Percentiles rank a stretch among this genome's conserved stretches.
Conservation (phyloP, 2,797 vertebrate genomes). For the Enteromius anoplus region DNA sequence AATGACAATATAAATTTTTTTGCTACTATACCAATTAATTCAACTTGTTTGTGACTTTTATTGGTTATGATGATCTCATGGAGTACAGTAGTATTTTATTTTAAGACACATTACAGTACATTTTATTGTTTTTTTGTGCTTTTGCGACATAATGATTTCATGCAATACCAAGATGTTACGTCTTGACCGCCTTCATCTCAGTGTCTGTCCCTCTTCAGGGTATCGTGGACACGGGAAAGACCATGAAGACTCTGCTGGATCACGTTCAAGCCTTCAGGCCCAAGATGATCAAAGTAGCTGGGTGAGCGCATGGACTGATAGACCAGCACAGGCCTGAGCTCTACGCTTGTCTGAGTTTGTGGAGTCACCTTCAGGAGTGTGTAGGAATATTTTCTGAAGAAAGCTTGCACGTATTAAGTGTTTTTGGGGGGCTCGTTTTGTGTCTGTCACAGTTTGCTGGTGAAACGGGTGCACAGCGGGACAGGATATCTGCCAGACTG, state of each 20-base stretch:
- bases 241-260: conserved; percentile 87
- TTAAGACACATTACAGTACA: not conserved
- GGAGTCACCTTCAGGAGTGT: not conserved
- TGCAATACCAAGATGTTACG: not conserved
- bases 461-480: conserved; percentile 84
- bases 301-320: conserved; percentile 74
- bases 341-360: too few relatives aligned
- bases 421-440: not conserved
- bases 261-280: conserved; percentile 85
- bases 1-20: too few relatives aligned
- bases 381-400: not conserved
- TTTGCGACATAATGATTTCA: not conserved
- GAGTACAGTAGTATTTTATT: not conserved
- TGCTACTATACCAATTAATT: too few relatives aligned
- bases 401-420: not conserved
- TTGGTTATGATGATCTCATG: not conserved
- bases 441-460: conserved; percentile 81
- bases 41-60: too few relatives aligned
- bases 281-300: conserved; percentile 92
- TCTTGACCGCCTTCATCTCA: conserved; percentile 12
- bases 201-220: conserved; percentile 73
- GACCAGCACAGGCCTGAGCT: not conserved
- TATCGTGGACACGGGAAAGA: conserved; percentile 90
- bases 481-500: conserved; percentile 87
- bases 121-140: not conserved